Evolutionary conservation across 1,140 invertebrate species (phyloP).

Genomic region (Dendroctonus valens): DNA sequence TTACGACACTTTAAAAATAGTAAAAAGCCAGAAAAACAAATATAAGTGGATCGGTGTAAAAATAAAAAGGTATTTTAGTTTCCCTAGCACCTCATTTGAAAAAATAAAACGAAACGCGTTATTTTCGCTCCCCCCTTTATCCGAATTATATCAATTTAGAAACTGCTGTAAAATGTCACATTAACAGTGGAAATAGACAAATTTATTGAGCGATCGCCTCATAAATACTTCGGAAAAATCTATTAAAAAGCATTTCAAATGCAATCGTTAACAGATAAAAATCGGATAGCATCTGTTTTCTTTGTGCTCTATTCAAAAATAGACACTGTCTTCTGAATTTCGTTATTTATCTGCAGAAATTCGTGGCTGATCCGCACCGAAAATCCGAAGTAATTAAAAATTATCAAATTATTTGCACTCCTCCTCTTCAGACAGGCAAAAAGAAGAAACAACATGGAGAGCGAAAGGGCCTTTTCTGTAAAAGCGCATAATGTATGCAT

Average conservation of each 20-base stretch:
- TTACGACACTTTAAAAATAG: constrained; percentile 26
- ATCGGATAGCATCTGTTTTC: constrained; percentile 22
- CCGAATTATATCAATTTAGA: constrained; percentile 31
- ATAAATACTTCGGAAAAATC: constrained; percentile 28
- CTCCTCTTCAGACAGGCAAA: not conserved
- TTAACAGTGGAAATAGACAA: constrained; percentile 29
- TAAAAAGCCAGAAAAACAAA: constrained; percentile 11
- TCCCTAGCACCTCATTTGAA: constrained; percentile 13
- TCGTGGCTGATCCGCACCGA: too few relatives aligned
- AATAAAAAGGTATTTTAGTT: constrained; percentile 13
- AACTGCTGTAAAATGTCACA: constrained; percentile 24
- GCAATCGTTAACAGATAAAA: constrained; percentile 30
- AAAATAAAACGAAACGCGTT: constrained; percentile 13
- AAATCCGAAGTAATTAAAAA: not conserved
- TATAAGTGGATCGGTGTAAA: constrained; percentile 9
- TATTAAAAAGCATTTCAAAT: constrained; percentile 24
- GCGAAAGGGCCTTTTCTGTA: constrained; percentile 6
- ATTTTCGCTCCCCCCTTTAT: constrained; percentile 16
- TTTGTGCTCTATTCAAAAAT: constrained; percentile 9
- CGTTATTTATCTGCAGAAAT: too few relatives aligned
- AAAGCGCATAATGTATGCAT: constrained; percentile 18
- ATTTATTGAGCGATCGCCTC: constrained; percentile 29
- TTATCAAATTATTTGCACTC: not conserved
- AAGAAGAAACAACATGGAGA: constrained; percentile 8
- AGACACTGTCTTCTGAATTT: too few relatives aligned